Evolutionary conservation across 2,797 vertebrate species (phyloP), one percentile per base, ranked within the genome.

Genomic region (Cyprinodon diabolis): DNA sequence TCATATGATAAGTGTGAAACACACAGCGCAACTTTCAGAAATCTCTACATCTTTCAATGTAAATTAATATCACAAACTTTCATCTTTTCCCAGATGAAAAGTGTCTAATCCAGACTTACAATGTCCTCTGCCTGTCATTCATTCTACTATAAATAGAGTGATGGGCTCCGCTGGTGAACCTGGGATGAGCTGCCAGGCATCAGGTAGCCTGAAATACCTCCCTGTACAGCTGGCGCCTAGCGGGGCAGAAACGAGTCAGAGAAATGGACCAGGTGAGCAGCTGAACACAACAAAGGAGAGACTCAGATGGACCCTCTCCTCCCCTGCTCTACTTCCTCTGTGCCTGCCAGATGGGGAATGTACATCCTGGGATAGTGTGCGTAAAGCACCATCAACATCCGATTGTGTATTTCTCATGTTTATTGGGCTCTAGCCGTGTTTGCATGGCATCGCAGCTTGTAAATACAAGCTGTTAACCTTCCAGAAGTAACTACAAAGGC

Each of bases 301-400:
- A 58, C 19, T 77, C 68, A 52, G 49, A 74, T 23, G 35, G 15
- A 40, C 48, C 70, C 72, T 81, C 55, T 69, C 40, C 48, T 86
- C 48, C 82, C 72, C 75, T 87, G 88, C 90, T 90, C 87, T 60
- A 91, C 77, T 91, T 91, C 81, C 82, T 87, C 81, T 17, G 66
- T 76, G 78, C 66, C 71, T 79, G 72, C 54, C 78, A 85, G 82
- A 85, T 80, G 86, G 75, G 76, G 68, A 76, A 71, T 54, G 71
- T 81, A 78, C 49, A 49, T 63, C 37, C 37, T 63, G 37, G 72
- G 30, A 25, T 49, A 40, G 49, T 47, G 65, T 68, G 68, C 7
- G 37, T 57, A 83, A 79, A 66, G 56, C 80, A 75, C 79, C 30
- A 70, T 72, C 62, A 67, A 56, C 70, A 72, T 65, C 58, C 83